Evolutionary conservation across 2,797 vertebrate species (phyloP), one percentile per base, ranked within the genome.

Genomic region (Halcyon leucocephala): DNA sequence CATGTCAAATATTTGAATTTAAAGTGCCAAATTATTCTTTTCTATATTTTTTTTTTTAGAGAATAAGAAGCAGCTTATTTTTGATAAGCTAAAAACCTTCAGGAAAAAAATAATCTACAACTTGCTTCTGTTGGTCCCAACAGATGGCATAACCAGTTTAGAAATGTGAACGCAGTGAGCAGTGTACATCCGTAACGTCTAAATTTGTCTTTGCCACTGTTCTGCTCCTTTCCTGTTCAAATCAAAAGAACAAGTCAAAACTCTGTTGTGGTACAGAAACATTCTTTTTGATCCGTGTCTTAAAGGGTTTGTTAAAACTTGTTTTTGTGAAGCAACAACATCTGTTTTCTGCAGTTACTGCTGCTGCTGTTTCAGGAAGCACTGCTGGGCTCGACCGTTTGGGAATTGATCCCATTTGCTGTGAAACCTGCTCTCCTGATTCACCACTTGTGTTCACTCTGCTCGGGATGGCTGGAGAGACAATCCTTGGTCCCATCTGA

Each of bases 261-360:
- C 6, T 73, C n/a, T 10, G 1, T 82, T 80, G 25, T 19, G 22
- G 18, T 82, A 26, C 4, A 76, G 62, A 51, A 93, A 33, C 31
- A 19, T 65, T 69, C 18, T 35, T 92, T 86, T 91, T 78, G 33
- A 89, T 52, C 18, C 46, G 14, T 64, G 31, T 66, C 33, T 73
- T 71, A n/a, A 64, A 79, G 25, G 65, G 51, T 92, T 77, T 89
- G 44, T 87, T 85, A 86, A 83, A 91, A 89, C 52, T 67, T 94
- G 57, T 22, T 64, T 85, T 90, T 91, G 57, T 89, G 89, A 82
- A 90, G 89, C 64, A 83, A 66, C 66, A 93, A 60, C 89, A 93
- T 93, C 89, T 93, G 91, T 95, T 95, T 82, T 24, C 72, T 92
- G 65, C 65, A 61, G 19, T 84, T 96, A 57, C 41, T 79, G 76